phyloP scores from a whole-genome alignment of 2,113 vertebrate species.

The Gorsachius goisagi region DNA sequence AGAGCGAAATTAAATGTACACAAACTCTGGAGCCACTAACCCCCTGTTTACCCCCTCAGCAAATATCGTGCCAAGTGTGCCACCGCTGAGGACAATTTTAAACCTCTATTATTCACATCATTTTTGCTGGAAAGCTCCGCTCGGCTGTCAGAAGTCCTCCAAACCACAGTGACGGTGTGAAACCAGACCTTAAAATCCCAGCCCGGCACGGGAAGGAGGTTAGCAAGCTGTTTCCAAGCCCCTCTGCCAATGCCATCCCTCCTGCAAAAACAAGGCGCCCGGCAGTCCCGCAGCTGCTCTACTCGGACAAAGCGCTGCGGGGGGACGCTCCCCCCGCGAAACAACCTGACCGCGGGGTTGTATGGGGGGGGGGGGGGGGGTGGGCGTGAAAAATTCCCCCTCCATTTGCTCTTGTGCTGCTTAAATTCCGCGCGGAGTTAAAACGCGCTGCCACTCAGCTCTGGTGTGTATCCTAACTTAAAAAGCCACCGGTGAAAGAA shows the following conservation, averaged over 20 bases:
- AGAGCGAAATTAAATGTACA: conserved; percentile 70
- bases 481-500: neutral
- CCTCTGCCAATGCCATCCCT: neutral
- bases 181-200: neutral
- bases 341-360: neutral
- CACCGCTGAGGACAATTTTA: neutral
- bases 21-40: conserved; percentile 37
- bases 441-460: neutral
- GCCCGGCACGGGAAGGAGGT: neutral
- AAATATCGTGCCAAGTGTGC: neutral
- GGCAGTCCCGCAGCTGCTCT: neutral
- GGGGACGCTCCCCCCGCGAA: neutral
- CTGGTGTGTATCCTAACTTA: neutral
- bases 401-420: neutral
- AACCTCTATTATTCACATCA: neutral
- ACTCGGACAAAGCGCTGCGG: neutral
- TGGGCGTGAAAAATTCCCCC: neutral
- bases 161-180: neutral
- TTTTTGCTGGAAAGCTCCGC: neutral
- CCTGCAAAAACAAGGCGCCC: neutral
- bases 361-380: too few relatives aligned
- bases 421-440: neutral
- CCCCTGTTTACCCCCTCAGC: conserved; percentile 8
- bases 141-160: neutral
- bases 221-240: neutral